Percentiles rank a stretch among this genome's conserved stretches.
phyloP scores from a whole-genome alignment of 2,113 vertebrate species.

The Ceyx cyanopectus region DNA sequence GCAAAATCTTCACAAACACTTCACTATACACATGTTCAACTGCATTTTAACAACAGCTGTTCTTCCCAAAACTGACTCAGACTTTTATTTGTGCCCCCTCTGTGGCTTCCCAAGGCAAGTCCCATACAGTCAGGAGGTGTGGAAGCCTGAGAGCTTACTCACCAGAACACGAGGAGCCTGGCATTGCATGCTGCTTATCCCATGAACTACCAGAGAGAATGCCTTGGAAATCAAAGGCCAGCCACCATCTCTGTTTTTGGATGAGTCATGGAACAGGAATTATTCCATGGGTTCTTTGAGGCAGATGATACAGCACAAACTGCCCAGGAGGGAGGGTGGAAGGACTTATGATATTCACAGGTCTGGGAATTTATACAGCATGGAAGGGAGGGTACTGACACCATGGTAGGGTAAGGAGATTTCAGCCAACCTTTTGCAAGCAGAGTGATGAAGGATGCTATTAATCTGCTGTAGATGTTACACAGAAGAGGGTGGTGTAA shows the following conservation, averaged over 20 bases:
- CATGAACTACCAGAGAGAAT: neutral
- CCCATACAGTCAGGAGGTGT: neutral
- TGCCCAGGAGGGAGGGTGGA: neutral
- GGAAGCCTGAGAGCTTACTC: neutral
- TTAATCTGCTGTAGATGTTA: neutral
- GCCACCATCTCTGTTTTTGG: neutral
- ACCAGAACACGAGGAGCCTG: neutral
- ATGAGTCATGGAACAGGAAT: neutral
- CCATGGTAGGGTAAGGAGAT: neutral
- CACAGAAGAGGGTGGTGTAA: fast-evolving
- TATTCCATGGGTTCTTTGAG: neutral
- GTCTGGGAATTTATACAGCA: fast-evolving
- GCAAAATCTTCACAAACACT: neutral
- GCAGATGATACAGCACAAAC: neutral
- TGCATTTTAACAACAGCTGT: fast-evolving
- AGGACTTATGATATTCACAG: neutral
- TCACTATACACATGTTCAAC: neutral
- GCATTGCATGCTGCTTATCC: neutral
- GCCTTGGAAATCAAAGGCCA: neutral
- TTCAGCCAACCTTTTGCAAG: neutral
- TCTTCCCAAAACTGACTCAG: neutral
- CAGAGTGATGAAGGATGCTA: neutral
- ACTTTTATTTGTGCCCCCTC: neutral
- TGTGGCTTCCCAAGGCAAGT: neutral
- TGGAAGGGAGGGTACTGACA: neutral